These are phyloP conservation scores for Neoscelio sp. DNA, from an alignment of 2,888 invertebrate species.

Conservation along the genomic window DNA sequence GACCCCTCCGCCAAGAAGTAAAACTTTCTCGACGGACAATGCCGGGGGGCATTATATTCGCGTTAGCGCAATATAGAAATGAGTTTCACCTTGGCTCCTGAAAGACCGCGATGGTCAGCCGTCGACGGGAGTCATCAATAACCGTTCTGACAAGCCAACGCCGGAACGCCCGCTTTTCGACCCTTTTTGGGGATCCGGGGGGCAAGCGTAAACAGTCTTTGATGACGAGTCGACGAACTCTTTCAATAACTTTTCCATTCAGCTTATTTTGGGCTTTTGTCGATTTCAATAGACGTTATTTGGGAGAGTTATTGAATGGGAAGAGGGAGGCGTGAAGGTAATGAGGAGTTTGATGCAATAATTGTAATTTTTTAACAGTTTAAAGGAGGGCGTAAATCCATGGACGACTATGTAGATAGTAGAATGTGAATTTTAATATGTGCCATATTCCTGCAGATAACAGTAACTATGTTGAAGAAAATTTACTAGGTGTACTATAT, in stretches of 20 bases:
- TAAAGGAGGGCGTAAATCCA: too few species aligned
- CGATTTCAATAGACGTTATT: constrained; percentile 34
- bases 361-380: background rate
- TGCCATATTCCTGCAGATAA: too few species aligned
- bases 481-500: too few species aligned
- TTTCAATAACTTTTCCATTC: constrained; percentile 58
- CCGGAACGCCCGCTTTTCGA: constrained; percentile 63
- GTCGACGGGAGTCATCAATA: constrained; percentile 63
- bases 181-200: constrained; percentile 45
- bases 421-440: too few species aligned
- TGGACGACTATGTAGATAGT: too few species aligned
- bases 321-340: too few species aligned
- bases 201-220: constrained; percentile 65
- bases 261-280: constrained; percentile 39
- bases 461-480: too few species aligned
- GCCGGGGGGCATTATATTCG: constrained; percentile 67
- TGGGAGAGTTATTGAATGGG: constrained; percentile 11
- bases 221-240: constrained; percentile 66
- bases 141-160: constrained; percentile 65
- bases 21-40: constrained; percentile 60
- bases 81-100: constrained; percentile 52
- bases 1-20: too few species aligned
- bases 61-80: constrained; percentile 60
- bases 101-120: constrained; percentile 67
- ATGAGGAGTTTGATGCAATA: constrained; percentile 1